Percentiles rank a stretch among this genome's conserved stretches.
Conservation (phyloP, 2,888 invertebrate species). For the Dilophus febrilis region DNA sequence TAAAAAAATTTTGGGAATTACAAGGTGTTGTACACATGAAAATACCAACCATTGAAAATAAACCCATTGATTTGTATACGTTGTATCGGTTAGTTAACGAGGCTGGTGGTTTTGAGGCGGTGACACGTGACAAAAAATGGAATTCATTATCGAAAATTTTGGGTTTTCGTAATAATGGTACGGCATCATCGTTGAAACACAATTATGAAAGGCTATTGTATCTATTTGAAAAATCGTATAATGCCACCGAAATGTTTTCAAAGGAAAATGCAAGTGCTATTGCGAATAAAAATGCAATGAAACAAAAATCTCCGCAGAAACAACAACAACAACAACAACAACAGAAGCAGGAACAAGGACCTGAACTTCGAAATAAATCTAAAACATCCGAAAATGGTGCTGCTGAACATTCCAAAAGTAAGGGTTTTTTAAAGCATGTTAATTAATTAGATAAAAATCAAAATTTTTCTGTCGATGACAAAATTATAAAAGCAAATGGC, state of each 20-base stretch:
- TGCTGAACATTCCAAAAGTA: too few relatives aligned
- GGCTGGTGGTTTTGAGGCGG: slow-evolving; percentile 74
- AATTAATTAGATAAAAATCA: too few relatives aligned
- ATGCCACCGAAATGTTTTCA: too few relatives aligned
- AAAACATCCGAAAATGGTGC: slow-evolving; percentile 26
- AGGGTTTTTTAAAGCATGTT: too few relatives aligned
- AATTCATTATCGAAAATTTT: slow-evolving; percentile 71
- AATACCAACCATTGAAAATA: slow-evolving; percentile 87
- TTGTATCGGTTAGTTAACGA: slow-evolving; percentile 71
- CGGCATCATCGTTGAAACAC: too few relatives aligned
- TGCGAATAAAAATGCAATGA: too few relatives aligned
- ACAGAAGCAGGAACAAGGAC: slow-evolving; percentile 46
- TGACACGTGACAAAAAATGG: slow-evolving; percentile 82
- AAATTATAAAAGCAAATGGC: too few relatives aligned
- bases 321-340: slow-evolving; percentile 47
- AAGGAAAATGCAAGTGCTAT: too few relatives aligned
- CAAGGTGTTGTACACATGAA: slow-evolving; percentile 78
- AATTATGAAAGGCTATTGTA: too few relatives aligned
- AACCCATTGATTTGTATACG: slow-evolving; percentile 80
- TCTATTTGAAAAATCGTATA: too few relatives aligned
- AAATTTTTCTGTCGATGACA: too few relatives aligned
- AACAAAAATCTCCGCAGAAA: too few relatives aligned
- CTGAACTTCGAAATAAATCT: slow-evolving; percentile 38
- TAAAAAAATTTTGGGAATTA: slow-evolving; percentile 96
- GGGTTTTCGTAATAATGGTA: slow-evolving; percentile 51